Percentiles rank a stretch among this genome's conserved stretches.
These are phyloP conservation scores for Saccostrea echinata DNA, from an alignment of 1,140 invertebrate species.

Conservation along the genomic window DNA sequence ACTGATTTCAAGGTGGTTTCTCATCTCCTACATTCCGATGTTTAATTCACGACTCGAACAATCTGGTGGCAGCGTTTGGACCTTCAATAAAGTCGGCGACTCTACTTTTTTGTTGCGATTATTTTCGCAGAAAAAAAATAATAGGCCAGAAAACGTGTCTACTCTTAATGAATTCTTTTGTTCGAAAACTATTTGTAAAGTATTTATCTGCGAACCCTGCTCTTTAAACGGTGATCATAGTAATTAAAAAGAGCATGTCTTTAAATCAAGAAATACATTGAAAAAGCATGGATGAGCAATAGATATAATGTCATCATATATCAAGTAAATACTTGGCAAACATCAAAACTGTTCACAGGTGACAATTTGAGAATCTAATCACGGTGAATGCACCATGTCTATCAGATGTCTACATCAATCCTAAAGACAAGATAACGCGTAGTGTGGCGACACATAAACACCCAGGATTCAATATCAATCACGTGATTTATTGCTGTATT, in stretches of 20 bases:
- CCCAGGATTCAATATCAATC: constrained; percentile 15
- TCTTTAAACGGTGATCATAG: constrained; percentile 17
- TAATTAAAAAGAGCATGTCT: constrained; percentile 12
- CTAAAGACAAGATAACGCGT: background rate
- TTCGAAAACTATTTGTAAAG: background rate
- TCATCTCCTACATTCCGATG: constrained; percentile 24
- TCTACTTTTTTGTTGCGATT: background rate
- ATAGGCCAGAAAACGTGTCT: background rate
- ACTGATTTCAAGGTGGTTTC: constrained; percentile 30
- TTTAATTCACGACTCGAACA: constrained; percentile 23
- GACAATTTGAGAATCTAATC: constrained; percentile 37
- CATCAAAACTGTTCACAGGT: background rate
- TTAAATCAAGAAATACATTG: constrained; percentile 28
- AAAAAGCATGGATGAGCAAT: constrained; percentile 7
- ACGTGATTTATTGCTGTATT: constrained; percentile 6
- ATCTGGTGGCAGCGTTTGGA: constrained; percentile 7
- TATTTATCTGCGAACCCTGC: background rate
- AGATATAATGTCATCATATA: constrained; percentile 30
- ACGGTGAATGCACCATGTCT: constrained; percentile 26
- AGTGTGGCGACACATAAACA: constrained; percentile 28
- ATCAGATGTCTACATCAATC: constrained; percentile 19
- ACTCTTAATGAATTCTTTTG: constrained; percentile 20
- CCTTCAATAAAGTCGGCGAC: background rate
- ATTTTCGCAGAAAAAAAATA: background rate
- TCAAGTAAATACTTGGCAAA: constrained; percentile 9